Evolutionary conservation across 2,888 invertebrate species (phyloP), one percentile per base, ranked within the genome.

Genomic region (Dusona sp.): DNA sequence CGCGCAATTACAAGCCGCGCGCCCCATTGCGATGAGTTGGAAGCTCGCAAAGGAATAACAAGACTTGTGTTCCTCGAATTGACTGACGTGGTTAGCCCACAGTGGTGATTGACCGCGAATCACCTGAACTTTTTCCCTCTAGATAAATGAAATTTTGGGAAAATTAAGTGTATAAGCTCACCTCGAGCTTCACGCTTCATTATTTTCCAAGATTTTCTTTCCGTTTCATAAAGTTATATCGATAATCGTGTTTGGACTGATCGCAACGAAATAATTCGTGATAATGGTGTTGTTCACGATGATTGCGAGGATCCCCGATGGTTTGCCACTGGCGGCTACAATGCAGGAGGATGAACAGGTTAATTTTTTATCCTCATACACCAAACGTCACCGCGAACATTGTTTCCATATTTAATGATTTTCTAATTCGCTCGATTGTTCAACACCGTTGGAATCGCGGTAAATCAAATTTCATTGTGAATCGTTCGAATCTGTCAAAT

Each of bases 311-410:
- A 97, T 99, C 91, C 97, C 97, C 90, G 99, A 99, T 95, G 99
- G 99, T 48, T 96, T 99, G 89, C 99, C 99, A 80, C 95, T 99
- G 91, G 98, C 99, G 86, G 99, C 99, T 82, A 98, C 98, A 79
- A 98, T 99, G 96, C 99, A 99, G 95, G 99, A 99, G 94, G 99
- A 99, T 93, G 99, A 99, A 95, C 98, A 99, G 97, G 99, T 99
- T 95, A 94, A 88, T 88, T 89, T 88, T 89, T 88, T 87, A 89
- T 89, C 89, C 79, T 88, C 25, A 19, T 16, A 42, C 33, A 16
- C 57, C 16, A 77, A 86, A 83, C 79, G 86, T 86, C 84, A 81
- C 45, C 38, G 57, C 42, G 25, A 79, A 22, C 16, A 77, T 82
- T 51, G 11, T 45, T 68, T 67, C 73, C 78, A 85, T 51, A 83